Base-by-base conservation (phyloP, 1,140 invertebrate genomes). In the Agrypnia vestita region DNA sequence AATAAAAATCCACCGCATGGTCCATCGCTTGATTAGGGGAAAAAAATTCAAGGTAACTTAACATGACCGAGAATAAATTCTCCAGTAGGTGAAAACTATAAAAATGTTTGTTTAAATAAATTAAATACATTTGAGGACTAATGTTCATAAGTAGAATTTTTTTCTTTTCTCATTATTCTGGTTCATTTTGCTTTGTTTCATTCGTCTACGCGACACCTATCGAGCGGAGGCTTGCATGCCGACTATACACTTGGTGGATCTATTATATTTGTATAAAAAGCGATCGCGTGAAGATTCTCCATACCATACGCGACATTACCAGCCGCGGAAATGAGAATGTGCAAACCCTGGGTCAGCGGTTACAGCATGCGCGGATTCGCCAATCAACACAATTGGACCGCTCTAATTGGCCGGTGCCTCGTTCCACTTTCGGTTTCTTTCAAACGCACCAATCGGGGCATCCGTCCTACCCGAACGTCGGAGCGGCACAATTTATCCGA, bases 351-450 rank as follows among this genome's bases (percentile, higher is more conserved):
- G 49, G 51, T 74, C 53, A 74, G 44, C 67, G 1, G 15, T 53
- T 11, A 46, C 17, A 25, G 67, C 12, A 51, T 51, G 44, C 35
- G 53, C 71, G 25, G 51, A 74, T 25, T 56, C 19, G 53, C 44
- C 71, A 74, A 74, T 74, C 56, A 74, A 13, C 71, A 56, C 71
- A 17, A 74, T 56, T 74, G 51, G 35, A 56, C n/a, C 17, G 19
- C 21, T 15, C 71, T 74, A 74, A 74, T 74, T 74, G 71, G 71
- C 53, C 15, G 71, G 71, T 55, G 71, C 51, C 71, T 44, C 71
- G 71, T 15, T 74, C 71, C 25, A 74, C 71, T 74, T 74, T 74
- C 71, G 51, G 71, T 74, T 74, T 74, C 71, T 74, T 74, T 35
- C 25, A 55, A 56, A 56, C 51, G 15, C 69, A 35, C 71, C 25